phyloP scores from a whole-genome alignment of 2,113 vertebrate genomes.

The Vanacampus margaritifer region DNA sequence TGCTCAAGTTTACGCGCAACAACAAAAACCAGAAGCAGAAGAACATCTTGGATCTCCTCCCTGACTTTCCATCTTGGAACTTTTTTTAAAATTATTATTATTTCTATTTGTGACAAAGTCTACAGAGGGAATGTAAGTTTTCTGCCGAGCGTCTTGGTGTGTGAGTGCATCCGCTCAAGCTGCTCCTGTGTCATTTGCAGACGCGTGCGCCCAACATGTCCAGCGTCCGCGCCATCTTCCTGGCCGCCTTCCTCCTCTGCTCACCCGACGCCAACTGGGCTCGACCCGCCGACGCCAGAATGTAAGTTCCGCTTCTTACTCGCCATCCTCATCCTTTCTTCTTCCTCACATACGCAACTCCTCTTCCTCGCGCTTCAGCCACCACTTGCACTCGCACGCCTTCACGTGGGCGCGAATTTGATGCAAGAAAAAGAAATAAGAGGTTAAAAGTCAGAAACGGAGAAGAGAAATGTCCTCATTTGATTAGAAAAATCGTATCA shows the following conservation, averaged over 20 bases:
- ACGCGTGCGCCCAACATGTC: conserved; percentile 57
- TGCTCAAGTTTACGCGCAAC: not conserved
- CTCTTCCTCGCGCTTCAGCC: too few species aligned
- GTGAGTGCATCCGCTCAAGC: not conserved
- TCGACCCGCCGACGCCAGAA: conserved; percentile 81
- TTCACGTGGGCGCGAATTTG: too few species aligned
- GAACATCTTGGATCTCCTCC: not conserved
- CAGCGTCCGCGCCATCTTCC: conserved; percentile 82
- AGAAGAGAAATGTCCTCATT: too few species aligned
- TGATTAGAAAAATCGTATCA: too few species aligned
- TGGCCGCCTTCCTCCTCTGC: conserved; percentile 85
- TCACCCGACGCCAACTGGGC: conserved; percentile 81
- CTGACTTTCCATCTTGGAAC: not conserved
- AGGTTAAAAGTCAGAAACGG: too few species aligned
- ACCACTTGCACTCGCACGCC: too few species aligned
- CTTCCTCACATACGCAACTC: not conserved
- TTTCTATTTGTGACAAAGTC: not conserved
- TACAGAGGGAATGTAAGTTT: not conserved
- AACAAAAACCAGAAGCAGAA: not conserved
- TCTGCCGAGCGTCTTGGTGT: not conserved
- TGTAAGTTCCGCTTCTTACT: conserved; percentile 73
- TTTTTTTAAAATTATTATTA: not conserved
- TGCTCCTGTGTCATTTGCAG: not conserved
- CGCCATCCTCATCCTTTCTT: not conserved
- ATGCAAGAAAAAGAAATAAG: too few species aligned